A percentile compares a stretch with the other conserved stretches of the same genome.
Evolutionary conservation across 2,888 invertebrate genomes (phyloP).

Genomic region (Ennomos erosarius): DNA sequence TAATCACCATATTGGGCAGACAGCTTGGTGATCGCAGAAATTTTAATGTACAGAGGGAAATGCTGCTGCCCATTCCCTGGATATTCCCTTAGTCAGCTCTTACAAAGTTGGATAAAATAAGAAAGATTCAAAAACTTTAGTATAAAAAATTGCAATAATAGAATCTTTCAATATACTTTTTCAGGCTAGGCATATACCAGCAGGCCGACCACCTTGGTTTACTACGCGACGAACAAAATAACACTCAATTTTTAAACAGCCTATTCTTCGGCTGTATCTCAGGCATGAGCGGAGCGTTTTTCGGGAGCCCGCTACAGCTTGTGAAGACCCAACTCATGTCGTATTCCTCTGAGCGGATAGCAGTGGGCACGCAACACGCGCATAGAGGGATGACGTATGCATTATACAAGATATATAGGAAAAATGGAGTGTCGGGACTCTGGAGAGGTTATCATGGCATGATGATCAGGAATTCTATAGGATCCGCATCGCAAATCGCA

Average conservation of each 20-base stretch:
- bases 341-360: constrained; percentile 89
- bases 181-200: constrained; percentile 91
- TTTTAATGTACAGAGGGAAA: too few species aligned
- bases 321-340: constrained; percentile 96
- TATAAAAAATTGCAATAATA: too few species aligned
- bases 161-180: constrained; percentile 29
- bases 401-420: constrained; percentile 84
- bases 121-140: too few species aligned
- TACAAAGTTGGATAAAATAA: too few species aligned
- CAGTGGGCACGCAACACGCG: constrained; percentile 95
- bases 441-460: constrained; percentile 93
- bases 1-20: too few species aligned
- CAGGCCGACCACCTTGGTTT: constrained; percentile 88
- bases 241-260: constrained; percentile 88
- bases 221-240: constrained; percentile 86
- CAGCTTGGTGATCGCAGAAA: too few species aligned
- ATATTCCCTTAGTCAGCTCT: too few species aligned
- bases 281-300: constrained; percentile 90
- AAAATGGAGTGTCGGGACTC: constrained; percentile 81
- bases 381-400: constrained; percentile 89
- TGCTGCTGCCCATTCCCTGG: too few species aligned
- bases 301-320: constrained; percentile 95
- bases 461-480: constrained; percentile 91
- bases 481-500: constrained; percentile 93
- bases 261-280: constrained; percentile 90